Evolutionary conservation across 2,888 invertebrate species (phyloP), one percentile per base, ranked within the genome.

Genomic region (Orthosia gracilis): DNA sequence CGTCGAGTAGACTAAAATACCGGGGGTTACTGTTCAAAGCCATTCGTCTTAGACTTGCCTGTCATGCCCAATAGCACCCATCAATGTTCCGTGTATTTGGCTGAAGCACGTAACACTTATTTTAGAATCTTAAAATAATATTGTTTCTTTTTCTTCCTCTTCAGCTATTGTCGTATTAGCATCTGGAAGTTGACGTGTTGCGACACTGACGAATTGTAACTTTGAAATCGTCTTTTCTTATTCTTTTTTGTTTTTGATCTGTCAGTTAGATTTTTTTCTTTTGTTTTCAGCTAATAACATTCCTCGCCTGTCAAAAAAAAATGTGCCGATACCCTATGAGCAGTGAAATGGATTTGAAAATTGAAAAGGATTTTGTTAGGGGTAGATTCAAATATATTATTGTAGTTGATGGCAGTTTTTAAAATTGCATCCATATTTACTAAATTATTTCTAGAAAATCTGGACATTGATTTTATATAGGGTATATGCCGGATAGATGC

Each of bases 51-150:
- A 90, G 89, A 88, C 88, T 90, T 87, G 91, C 89, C 91, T 94
- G 96, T 95, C 95, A 94, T 92, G 94, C 93, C 91, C 94, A 95
- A 96, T 96, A 95, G 94, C 94, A 90, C 88, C 89, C 90, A 91
- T 94, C 95, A 95, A 95, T 94, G 96, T 94, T 90, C 93, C 95
- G 93, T 95, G 92, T 94, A 93, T 94, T 94, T 94, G 93, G 93
- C 94, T 91, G 91, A 92, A 93, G 92, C 93, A 92, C 93, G 90
- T 90, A 90, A 92, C 89, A 92, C 92, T 95, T 93, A 93, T 94
- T 94, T 94, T 93, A 93, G 94, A 94, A 90, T 90, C 86, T 87
- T 89, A 89, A 89, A 91, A 91, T 89, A 91, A 91, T 89, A 91
- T 87, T 86, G 77, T 87, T 87, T 87, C 67, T 78, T 76, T 80